A percentile compares a stretch with the other conserved stretches of the same genome.
Conservation (phyloP, 2,113 vertebrate species). For the Eolophus roseicapilla region DNA sequence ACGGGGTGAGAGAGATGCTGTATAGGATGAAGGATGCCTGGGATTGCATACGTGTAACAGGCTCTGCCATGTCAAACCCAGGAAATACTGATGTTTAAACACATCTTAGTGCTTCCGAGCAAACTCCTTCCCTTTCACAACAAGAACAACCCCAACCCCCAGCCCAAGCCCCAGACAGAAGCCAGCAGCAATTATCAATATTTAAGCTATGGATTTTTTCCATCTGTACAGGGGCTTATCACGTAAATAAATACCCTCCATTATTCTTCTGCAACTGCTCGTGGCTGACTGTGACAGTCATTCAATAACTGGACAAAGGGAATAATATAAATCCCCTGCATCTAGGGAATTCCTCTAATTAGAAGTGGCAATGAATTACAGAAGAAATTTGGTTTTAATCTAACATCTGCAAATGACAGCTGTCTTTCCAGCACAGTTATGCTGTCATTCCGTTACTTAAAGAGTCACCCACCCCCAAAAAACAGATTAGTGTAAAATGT, state of each 20-base stretch:
- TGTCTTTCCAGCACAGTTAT: slow-evolving; percentile 47
- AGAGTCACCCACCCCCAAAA: not conserved
- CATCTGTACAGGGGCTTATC: slow-evolving; percentile 57
- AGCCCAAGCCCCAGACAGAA: not conserved
- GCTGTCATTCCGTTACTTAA: slow-evolving; percentile 67
- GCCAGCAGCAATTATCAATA: slow-evolving; percentile 49
- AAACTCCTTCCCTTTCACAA: not conserved
- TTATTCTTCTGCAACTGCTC: slow-evolving; percentile 71
- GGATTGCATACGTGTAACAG: not conserved
- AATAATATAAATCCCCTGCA: slow-evolving; percentile 71
- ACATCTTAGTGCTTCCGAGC: not conserved
- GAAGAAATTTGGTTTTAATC: slow-evolving; percentile 72
- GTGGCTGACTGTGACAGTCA: slow-evolving; percentile 69
- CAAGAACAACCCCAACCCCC: not conserved
- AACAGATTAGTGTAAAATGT: not conserved
- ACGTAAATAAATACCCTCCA: slow-evolving; percentile 70
- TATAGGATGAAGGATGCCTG: not conserved
- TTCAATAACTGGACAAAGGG: slow-evolving; percentile 73
- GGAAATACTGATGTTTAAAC: not conserved
- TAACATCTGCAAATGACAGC: slow-evolving; percentile 72
- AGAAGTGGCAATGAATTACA: slow-evolving; percentile 71
- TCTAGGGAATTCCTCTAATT: slow-evolving; percentile 75
- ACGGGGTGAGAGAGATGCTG: not conserved
- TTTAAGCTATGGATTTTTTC: slow-evolving; percentile 64
- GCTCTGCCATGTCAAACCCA: not conserved